Percentiles rank a stretch among this genome's conserved stretches.
These are phyloP conservation scores for Dryas iulia DNA, from an alignment of 1,140 invertebrate species.

Conservation along the genomic window DNA sequence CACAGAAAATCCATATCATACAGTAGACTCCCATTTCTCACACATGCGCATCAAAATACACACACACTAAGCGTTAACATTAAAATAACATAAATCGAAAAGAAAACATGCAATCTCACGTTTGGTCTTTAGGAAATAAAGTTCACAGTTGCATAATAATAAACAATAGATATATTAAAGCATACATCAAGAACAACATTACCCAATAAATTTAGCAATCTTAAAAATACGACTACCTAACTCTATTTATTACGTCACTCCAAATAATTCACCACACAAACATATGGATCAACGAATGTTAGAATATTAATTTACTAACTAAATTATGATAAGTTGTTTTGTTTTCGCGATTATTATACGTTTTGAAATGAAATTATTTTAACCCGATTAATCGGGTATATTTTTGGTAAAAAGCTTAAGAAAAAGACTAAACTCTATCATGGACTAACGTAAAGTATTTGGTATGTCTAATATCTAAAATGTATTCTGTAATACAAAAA, in stretches of 20 bases:
- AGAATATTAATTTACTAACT: neutral
- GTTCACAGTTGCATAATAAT: conserved; percentile 50
- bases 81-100: conserved; percentile 62
- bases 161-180: conserved; percentile 42
- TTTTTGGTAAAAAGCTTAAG: no score
- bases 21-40: conserved; percentile 61
- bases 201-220: conserved; percentile 79
- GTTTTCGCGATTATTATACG: no score
- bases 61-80: conserved; percentile 58
- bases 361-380: no score
- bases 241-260: conserved; percentile 50
- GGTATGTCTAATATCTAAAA: no score
- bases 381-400: no score
- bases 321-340: no score
- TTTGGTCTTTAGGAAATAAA: conserved; percentile 79
- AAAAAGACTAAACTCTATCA: no score
- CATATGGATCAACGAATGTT: neutral
- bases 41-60: conserved; percentile 70
- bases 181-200: conserved; percentile 55
- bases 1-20: conserved; percentile 54
- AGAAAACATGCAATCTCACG: conserved; percentile 72
- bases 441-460: no score
- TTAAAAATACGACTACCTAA: conserved; percentile 67
- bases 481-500: no score
- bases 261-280: conserved; percentile 40